Evolutionary conservation across 1,140 invertebrate species (phyloP).

Genomic region (Halictus rubicundus): DNA sequence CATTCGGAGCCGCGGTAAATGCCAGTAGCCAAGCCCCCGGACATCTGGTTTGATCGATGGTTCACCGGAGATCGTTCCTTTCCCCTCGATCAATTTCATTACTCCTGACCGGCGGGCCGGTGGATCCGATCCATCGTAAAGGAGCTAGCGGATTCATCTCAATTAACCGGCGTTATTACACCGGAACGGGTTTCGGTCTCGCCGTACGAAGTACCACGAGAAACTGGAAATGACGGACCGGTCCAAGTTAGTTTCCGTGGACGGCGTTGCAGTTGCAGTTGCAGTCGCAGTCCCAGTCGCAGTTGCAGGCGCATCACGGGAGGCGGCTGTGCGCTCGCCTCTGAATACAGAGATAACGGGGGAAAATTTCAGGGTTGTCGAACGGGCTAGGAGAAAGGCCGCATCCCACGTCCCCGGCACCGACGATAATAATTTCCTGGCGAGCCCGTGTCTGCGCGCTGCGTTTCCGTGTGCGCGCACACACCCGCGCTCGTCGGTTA

Average conservation of each 20-base stretch:
- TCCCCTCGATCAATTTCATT: not conserved
- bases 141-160: constrained; percentile 56
- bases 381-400: constrained; percentile 14
- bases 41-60: not conserved
- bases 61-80: not conserved
- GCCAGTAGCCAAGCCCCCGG: not conserved
- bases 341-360: constrained; percentile 47
- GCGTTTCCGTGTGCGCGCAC: not conserved
- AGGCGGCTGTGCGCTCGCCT: not conserved
- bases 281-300: no score
- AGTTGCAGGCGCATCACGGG: not conserved
- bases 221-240: constrained; percentile 57
- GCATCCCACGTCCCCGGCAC: constrained; percentile 9
- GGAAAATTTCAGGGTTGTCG: constrained; percentile 58
- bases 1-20: no score
- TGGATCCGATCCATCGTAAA: not conserved
- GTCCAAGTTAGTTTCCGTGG: constrained; percentile 56
- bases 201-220: constrained; percentile 50
- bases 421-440: constrained; percentile 53
- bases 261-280: not conserved
- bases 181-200: constrained; percentile 45
- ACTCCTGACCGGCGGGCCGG: not conserved
- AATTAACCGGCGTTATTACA: constrained; percentile 62
- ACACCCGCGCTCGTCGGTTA: not conserved
- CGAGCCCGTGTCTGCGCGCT: not conserved